A percentile compares a stretch with the other conserved stretches of the same genome.
Evolutionary conservation across 2,113 vertebrate genomes (phyloP).

Genomic region (Daboia siamensis): DNA sequence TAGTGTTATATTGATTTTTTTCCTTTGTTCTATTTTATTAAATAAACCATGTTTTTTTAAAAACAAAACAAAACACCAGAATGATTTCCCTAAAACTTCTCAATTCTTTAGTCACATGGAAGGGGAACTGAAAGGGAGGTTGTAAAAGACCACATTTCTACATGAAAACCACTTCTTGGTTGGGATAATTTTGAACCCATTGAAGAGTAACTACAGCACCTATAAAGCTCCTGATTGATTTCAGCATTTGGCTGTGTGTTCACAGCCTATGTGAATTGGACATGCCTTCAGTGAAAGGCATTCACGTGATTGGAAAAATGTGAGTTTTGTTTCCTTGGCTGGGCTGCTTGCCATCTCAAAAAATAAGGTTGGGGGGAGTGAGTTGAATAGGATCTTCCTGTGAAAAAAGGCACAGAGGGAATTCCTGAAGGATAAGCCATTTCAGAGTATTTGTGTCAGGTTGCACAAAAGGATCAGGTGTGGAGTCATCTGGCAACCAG

Average conservation of each 20-base stretch:
- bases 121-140: not conserved
- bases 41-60: not conserved
- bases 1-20: not conserved
- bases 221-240: not conserved
- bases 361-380: not conserved
- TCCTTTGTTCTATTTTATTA: not conserved
- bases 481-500: not conserved
- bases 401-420: not conserved
- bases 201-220: not conserved
- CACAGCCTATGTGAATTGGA: not conserved
- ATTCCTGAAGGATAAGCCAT: not conserved
- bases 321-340: not conserved
- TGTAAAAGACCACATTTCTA: not conserved
- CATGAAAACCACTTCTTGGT: not conserved
- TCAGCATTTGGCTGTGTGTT: not conserved
- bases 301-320: not conserved
- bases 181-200: not conserved
- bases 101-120: not conserved
- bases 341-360: not conserved
- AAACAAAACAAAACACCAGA: not conserved
- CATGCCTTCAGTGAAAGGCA: not conserved
- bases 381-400: not conserved
- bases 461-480: not conserved
- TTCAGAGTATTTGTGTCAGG: not conserved
- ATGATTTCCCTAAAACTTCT: not conserved